phyloP scores from a whole-genome alignment of 2,113 vertebrate species.

The Origma solitaria region DNA sequence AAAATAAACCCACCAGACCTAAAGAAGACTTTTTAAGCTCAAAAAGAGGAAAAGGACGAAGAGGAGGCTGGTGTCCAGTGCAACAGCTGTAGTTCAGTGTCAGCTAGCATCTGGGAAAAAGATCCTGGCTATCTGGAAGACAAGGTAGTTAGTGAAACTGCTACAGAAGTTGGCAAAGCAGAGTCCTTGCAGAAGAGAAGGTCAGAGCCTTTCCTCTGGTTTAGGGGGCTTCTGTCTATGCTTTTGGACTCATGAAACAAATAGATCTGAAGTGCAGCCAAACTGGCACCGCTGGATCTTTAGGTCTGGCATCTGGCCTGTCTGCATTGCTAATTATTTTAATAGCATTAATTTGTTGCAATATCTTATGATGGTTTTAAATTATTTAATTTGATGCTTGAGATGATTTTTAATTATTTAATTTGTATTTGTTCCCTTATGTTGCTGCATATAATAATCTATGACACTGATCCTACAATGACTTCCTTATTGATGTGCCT shows the following conservation, averaged over 20 bases:
- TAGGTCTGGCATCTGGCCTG: not conserved
- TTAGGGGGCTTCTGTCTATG: not conserved
- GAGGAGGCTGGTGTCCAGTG: not conserved
- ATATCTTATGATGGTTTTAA: not conserved
- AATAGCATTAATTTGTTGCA: not conserved
- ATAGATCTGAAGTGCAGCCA: not conserved
- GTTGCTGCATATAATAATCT: not conserved
- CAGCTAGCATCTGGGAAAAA: not conserved
- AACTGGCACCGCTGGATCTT: not conserved
- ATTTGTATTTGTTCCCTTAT: slow-evolving; percentile 10
- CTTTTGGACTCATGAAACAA: not conserved
- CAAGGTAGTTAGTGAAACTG: not conserved
- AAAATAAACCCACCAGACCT: not conserved
- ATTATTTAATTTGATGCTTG: slow-evolving; percentile 34
- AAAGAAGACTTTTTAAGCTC: not conserved
- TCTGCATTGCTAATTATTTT: not conserved
- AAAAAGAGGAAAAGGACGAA: not conserved
- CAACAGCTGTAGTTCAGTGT: not conserved
- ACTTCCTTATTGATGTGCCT: not conserved
- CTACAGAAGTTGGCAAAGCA: not conserved
- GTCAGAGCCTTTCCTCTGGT: not conserved
- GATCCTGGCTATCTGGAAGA: not conserved
- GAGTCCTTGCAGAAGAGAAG: not conserved
- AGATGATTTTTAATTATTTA: slow-evolving; percentile 36
- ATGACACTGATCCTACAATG: not conserved